phyloP scores from a whole-genome alignment of 2,888 invertebrate species.

The Melanargia galathea region DNA sequence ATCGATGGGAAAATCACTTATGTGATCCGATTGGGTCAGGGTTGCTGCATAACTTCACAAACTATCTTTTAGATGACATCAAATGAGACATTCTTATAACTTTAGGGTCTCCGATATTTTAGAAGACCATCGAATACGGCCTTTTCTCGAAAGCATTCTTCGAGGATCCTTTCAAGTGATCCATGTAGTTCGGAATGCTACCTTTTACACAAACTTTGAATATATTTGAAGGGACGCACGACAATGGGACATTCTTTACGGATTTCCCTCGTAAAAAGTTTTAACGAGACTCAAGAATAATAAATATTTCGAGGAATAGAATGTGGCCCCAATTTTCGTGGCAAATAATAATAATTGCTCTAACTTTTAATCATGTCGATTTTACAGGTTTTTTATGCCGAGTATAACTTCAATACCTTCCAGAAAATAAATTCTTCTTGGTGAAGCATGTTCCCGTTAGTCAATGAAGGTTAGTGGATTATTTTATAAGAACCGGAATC shows the following conservation, averaged over 20 bases:
- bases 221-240: slow-evolving; percentile 28
- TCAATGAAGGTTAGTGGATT: not conserved
- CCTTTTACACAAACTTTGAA: slow-evolving; percentile 36
- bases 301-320: slow-evolving; percentile 19
- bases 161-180: slow-evolving; percentile 28
- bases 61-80: slow-evolving; percentile 28
- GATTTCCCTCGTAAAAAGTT: slow-evolving; percentile 32
- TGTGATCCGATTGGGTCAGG: slow-evolving; percentile 46
- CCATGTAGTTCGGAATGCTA: slow-evolving; percentile 33
- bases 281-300: slow-evolving; percentile 35
- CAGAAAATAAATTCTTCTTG: not conserved
- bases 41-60: slow-evolving; percentile 27
- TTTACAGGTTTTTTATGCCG: not conserved
- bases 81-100: slow-evolving; percentile 41
- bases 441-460: not conserved
- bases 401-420: not conserved
- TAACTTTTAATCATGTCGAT: slow-evolving; percentile 11
- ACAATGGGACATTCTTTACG: slow-evolving; percentile 36
- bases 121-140: slow-evolving; percentile 36
- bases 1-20: slow-evolving; percentile 64
- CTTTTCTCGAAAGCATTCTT: slow-evolving; percentile 35
- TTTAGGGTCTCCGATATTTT: slow-evolving; percentile 36
- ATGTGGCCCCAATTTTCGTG: slow-evolving; percentile 10
- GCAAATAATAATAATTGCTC: slow-evolving; percentile 16
- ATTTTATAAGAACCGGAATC: no score